phyloP scores from a whole-genome alignment of 2,797 vertebrate genomes.

The Catharus ustulatus region DNA sequence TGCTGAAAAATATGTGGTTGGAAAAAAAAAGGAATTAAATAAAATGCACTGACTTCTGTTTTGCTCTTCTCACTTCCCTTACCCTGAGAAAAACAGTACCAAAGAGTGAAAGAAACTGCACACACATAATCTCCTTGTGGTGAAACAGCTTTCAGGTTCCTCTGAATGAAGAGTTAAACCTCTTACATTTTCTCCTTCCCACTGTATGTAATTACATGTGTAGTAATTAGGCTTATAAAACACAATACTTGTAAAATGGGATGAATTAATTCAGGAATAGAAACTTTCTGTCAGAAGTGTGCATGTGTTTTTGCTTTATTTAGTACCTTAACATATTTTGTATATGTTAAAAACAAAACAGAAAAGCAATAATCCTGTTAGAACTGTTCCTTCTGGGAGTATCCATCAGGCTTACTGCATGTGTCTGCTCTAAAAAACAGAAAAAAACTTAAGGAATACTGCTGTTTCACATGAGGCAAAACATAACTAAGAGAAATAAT shows the following conservation, averaged over 20 bases:
- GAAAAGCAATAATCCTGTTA: neutral
- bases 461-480: neutral
- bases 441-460: neutral
- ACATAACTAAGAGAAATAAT: neutral
- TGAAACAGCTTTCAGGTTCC: neutral
- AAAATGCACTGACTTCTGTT: neutral
- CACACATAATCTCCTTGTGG: rapidly evolving
- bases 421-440: neutral
- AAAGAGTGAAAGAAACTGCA: neutral
- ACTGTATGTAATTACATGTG: neutral
- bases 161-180: neutral
- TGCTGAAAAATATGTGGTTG: neutral
- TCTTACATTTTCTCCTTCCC: neutral
- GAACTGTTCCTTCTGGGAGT: neutral
- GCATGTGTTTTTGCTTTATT: neutral
- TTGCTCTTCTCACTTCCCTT: neutral
- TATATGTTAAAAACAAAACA: neutral
- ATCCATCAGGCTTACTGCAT: rapidly evolving
- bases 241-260: neutral
- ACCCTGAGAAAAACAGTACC: neutral
- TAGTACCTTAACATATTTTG: neutral
- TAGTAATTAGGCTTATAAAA: neutral
- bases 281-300: neutral
- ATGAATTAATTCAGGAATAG: neutral
- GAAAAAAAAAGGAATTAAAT: neutral